These are phyloP conservation scores for Exocentrus adspersus DNA, from an alignment of 2,888 invertebrate species.

Conservation along the genomic window DNA sequence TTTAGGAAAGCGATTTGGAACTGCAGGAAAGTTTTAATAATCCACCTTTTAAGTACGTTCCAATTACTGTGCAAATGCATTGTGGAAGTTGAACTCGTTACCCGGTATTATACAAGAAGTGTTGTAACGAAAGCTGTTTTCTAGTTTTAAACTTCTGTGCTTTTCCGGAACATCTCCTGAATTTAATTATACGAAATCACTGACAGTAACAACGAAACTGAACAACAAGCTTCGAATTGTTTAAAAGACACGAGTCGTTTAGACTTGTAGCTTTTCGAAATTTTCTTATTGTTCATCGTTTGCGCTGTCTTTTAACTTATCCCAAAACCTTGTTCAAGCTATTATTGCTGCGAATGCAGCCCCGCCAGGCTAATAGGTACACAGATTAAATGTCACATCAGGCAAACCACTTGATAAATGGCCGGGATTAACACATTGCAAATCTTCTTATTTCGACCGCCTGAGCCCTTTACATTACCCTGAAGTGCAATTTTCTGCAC, in stretches of 20 bases:
- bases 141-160: conserved; percentile 18
- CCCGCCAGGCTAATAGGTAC: neutral
- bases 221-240: conserved; percentile 7
- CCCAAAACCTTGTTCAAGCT: neutral
- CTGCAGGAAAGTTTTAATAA: too few relatives aligned
- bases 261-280: too few relatives aligned
- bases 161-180: neutral
- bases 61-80: conserved; percentile 10
- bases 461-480: neutral
- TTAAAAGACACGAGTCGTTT: too few relatives aligned
- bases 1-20: too few relatives aligned
- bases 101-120: conserved; percentile 13
- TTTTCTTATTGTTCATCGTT: too few relatives aligned
- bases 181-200: conserved; percentile 24
- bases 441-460: neutral
- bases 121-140: conserved; percentile 9
- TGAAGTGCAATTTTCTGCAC: conserved; percentile 11
- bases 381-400: neutral
- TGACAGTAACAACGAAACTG: conserved; percentile 12
- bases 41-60: neutral
- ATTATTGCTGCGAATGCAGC: neutral
- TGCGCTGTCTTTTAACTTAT: too few relatives aligned
- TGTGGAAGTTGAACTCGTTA: conserved; percentile 6
- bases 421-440: neutral
- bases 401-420: neutral